A percentile compares a stretch with the other conserved stretches of the same genome.
Conservation (phyloP, 2,797 vertebrate genomes). For the Malurus leucopterus region DNA sequence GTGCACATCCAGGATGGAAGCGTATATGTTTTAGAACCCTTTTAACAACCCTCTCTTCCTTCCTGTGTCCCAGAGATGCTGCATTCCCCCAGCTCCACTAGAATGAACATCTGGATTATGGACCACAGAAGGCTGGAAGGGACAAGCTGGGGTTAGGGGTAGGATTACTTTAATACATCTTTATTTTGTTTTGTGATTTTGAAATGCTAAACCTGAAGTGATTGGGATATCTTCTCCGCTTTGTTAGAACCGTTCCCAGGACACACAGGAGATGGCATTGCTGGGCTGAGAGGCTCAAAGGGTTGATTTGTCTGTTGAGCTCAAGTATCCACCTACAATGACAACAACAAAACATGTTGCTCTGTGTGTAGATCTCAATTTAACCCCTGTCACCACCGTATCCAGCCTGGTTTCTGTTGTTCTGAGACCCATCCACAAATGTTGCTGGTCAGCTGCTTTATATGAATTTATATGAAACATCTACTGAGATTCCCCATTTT, state of each 20-base stretch:
- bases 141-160: background rate
- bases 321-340: background rate
- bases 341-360: rapidly evolving
- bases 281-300: background rate
- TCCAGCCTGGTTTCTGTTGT: background rate
- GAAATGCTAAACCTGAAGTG: background rate
- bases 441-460: background rate
- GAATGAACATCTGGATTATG: background rate
- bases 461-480: background rate
- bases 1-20: background rate
- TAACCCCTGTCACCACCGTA: background rate
- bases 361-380: background rate
- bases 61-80: background rate
- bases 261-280: background rate
- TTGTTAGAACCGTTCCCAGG: rapidly evolving
- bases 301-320: background rate
- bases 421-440: background rate
- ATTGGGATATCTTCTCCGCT: background rate
- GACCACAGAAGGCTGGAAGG: background rate
- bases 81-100: background rate
- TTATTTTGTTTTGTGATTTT: background rate
- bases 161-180: background rate
- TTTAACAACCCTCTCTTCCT: background rate
- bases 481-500: background rate
- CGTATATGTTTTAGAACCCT: background rate